Base-by-base conservation (phyloP, 2,888 invertebrate species). In the Chloroclystis v-ata region DNA sequence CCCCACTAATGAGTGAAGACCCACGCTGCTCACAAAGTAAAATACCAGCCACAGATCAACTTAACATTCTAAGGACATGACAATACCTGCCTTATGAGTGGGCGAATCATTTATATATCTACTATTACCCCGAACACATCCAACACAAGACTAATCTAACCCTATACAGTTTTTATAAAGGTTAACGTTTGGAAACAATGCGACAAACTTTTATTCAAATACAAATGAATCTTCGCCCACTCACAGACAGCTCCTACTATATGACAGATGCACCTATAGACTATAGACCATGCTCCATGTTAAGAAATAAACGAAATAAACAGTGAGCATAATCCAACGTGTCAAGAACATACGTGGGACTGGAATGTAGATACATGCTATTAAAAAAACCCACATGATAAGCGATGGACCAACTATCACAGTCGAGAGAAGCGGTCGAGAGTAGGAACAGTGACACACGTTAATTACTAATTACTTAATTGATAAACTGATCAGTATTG, bases 301-400 rank as follows among this genome's bases (percentile, higher is more conserved):
- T 61, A 58, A 52, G 44, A 58, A 51, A 55, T 48, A 45, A 57
- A 58, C 46, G 32, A 47, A 54, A 58, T 49, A 56, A 58, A 69
- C 67, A 68, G 55, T 67, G 77, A 81, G 72, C 78, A 75, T 64
- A 67, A 66, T 68, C 72, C 60, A 64, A 57, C 52, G 63, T 35
- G 60, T 56, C 64, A 63, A 52, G 61, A 57, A 65, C 64, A 58
- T 16, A 20, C 20, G 61, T 65, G 60, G 63, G 59, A 60, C 43
- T 64, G 63, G 59, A 60, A 43, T 64, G 66, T 64, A 52, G 48
- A 60, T 59, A 69, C 80, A 86, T 86, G 86, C 86, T 76, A 86
- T 86, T 85, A 85, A 85, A 85, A 85, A 86, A 85, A 85, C 86
- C 86, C 86, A 86, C 86, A 86, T 85, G 86, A 82, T 78, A 82